Evolutionary conservation across 2,797 vertebrate genomes (phyloP).

Genomic region (Octomys mimax): DNA sequence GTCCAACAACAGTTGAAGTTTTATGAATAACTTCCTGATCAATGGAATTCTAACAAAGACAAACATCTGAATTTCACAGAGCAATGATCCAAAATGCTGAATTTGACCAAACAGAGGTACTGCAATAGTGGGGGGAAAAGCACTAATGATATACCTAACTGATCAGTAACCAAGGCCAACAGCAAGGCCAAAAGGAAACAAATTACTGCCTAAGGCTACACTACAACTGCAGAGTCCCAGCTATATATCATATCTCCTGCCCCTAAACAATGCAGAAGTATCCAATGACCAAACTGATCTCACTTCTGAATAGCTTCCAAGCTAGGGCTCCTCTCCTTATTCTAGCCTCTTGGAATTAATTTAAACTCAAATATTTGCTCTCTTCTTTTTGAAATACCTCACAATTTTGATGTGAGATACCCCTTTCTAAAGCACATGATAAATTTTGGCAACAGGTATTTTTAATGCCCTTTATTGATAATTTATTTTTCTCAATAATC

Average conservation of each 20-base stretch:
- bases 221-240: neutral
- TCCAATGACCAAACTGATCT: neutral
- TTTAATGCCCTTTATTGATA: neutral
- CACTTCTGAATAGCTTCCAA: neutral
- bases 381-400: neutral
- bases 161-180: neutral
- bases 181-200: slow-evolving; percentile 19
- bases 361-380: neutral
- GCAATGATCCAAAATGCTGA: neutral
- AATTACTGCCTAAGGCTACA: neutral
- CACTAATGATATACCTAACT: neutral
- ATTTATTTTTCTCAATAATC: slow-evolving; percentile 11
- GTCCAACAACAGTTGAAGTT: neutral
- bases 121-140: slow-evolving; percentile 20
- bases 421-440: neutral
- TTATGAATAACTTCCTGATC: neutral
- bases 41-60: neutral
- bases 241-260: neutral
- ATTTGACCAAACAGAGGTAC: neutral
- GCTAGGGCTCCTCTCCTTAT: neutral
- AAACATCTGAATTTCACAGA: slow-evolving; percentile 10
- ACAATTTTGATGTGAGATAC: neutral
- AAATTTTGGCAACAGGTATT: neutral
- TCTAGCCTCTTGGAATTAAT: neutral
- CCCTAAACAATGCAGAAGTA: neutral